Evolutionary conservation across 2,888 invertebrate genomes (phyloP).

Genomic region (Macrophya annulata): DNA sequence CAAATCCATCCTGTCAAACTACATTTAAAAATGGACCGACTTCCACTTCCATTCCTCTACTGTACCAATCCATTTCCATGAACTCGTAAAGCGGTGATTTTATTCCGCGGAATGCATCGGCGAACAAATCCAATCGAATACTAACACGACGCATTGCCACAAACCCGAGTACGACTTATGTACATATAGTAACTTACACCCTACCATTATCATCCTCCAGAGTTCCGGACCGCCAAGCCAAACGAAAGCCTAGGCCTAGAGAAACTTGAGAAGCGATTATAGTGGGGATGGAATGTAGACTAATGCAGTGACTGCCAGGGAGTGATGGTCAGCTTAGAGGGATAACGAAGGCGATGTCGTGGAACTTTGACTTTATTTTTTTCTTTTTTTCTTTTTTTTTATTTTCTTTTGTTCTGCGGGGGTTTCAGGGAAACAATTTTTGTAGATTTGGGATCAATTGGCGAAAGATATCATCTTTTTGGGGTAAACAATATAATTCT

Average conservation of each 20-base stretch:
- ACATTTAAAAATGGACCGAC: neutral
- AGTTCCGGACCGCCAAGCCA: neutral
- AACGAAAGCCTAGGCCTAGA: conserved; percentile 11
- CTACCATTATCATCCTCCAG: neutral
- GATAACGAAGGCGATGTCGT: neutral
- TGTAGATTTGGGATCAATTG: neutral
- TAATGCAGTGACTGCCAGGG: neutral
- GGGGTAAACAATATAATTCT: neutral
- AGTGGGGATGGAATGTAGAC: neutral
- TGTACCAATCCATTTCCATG: neutral
- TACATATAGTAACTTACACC: neutral
- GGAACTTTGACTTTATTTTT: neutral
- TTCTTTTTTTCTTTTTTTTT: neutral
- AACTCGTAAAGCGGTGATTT: conserved; percentile 5
- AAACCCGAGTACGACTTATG: neutral
- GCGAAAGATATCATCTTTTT: neutral
- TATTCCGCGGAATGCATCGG: conserved; percentile 6
- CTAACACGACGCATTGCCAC: neutral
- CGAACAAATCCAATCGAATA: conserved; percentile 23
- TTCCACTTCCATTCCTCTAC: neutral
- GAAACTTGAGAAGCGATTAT: conserved; percentile 26
- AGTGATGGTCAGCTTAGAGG: neutral
- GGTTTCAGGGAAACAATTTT: neutral
- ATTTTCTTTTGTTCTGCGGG: neutral
- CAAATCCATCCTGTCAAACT: neutral